A percentile compares a stretch with the other conserved stretches of the same genome.
These are phyloP conservation scores for Fragum sueziense DNA, from an alignment of 2,888 invertebrate genomes.

Conservation along the genomic window DNA sequence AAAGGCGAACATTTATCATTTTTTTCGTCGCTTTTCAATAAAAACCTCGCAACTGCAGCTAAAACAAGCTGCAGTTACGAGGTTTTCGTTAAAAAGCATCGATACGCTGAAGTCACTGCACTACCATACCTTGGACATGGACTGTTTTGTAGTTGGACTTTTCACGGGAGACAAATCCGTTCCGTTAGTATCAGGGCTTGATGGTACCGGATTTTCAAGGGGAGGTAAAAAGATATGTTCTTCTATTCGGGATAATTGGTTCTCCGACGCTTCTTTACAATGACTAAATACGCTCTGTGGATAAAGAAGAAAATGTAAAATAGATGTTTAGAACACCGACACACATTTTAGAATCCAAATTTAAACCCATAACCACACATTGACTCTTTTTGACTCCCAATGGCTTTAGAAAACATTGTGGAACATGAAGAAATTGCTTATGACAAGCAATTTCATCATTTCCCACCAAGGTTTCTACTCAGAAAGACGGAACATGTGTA, in stretches of 20 bases:
- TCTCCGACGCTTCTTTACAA: conserved; percentile 56
- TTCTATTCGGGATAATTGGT: conserved; percentile 51
- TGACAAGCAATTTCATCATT: background rate
- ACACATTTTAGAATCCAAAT: background rate
- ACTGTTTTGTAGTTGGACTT: conserved; percentile 48
- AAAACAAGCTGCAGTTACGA: too few relatives aligned
- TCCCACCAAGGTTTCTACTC: background rate
- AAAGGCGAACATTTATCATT: too few relatives aligned
- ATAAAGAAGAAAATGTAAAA: background rate
- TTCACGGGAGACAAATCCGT: conserved; percentile 36
- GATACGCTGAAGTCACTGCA: too few relatives aligned
- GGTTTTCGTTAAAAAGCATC: too few relatives aligned
- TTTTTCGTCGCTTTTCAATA: too few relatives aligned
- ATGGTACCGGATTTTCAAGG: conserved; percentile 26
- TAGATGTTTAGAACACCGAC: background rate
- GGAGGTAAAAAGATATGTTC: conserved; percentile 59
- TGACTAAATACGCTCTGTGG: conserved; percentile 49
- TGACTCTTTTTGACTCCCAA: too few relatives aligned
- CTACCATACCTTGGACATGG: conserved; percentile 58
- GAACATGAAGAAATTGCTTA: too few relatives aligned
- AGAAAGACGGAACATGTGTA: too few relatives aligned
- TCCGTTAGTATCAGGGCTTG: conserved; percentile 42
- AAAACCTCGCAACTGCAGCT: too few relatives aligned
- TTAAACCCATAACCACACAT: too few relatives aligned
- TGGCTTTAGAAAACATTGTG: too few relatives aligned